Percentiles rank a stretch among this genome's conserved stretches.
These are phyloP conservation scores for Tipula confusa DNA, from an alignment of 2,888 invertebrate genomes.

Conservation along the genomic window DNA sequence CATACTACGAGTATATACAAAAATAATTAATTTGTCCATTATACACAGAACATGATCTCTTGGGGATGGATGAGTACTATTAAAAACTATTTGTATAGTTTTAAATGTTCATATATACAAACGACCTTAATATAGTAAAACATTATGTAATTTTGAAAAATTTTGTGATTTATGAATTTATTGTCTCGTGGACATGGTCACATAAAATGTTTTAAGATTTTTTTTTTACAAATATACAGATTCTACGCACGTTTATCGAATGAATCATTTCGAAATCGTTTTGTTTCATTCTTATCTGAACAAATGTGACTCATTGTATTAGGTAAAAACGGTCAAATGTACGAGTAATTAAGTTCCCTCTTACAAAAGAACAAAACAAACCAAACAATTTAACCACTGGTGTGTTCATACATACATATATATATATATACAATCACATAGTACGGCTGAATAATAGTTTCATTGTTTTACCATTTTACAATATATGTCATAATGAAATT, in stretches of 20 bases:
- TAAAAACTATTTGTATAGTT: not conserved
- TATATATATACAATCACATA: not conserved
- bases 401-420: too few relatives aligned
- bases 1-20: not conserved
- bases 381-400: not conserved
- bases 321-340: not conserved
- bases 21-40: not conserved
- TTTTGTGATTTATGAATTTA: not conserved
- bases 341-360: not conserved
- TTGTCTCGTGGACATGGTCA: too few relatives aligned
- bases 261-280: not conserved
- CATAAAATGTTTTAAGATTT: not conserved
- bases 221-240: not conserved
- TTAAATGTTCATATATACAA: not conserved
- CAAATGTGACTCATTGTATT: not conserved
- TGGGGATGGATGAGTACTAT: not conserved
- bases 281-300: not conserved
- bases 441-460: not conserved
- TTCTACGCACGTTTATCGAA: not conserved
- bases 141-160: not conserved
- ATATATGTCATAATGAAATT: not conserved
- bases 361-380: not conserved
- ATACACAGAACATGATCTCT: not conserved
- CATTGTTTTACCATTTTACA: not conserved
- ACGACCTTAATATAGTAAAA: too few relatives aligned